phyloP scores from a whole-genome alignment of 2,888 invertebrate genomes.

The Drosophila neutralis region DNA sequence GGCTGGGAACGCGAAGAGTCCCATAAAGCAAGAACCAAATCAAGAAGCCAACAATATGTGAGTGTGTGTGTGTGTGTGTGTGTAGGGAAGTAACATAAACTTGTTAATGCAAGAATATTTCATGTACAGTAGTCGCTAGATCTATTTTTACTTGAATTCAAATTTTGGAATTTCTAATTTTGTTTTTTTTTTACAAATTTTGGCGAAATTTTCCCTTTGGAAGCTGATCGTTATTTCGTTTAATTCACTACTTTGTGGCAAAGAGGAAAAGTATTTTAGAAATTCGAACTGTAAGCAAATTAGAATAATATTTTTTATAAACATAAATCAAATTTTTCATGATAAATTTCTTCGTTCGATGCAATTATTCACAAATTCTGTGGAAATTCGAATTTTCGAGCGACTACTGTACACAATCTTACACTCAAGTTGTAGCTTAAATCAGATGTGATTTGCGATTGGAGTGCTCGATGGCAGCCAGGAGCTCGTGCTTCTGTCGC shows the following conservation, averaged over 20 bases:
- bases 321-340: background rate
- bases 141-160: background rate
- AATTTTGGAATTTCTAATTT: background rate
- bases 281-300: background rate
- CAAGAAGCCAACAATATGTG: slow-evolving; percentile 32
- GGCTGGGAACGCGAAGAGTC: slow-evolving; percentile 28
- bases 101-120: slow-evolving; percentile 1
- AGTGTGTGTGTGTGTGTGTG: slow-evolving; percentile 6
- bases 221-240: no score
- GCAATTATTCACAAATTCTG: background rate
- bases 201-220: no score
- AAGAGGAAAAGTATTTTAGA: no score
- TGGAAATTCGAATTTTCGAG: background rate
- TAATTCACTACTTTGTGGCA: no score
- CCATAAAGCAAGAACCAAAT: slow-evolving; percentile 54
- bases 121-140: background rate
- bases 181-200: background rate
- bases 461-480: slow-evolving; percentile 95
- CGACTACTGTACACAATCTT: background rate
- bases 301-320: background rate
- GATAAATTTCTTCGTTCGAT: background rate
- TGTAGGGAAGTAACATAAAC: background rate
- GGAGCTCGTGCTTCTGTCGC: slow-evolving; percentile 94
- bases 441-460: slow-evolving; percentile 89
- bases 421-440: slow-evolving; percentile 47